Base-by-base conservation (phyloP, 2,888 invertebrate genomes). In the Icerya purchasi region DNA sequence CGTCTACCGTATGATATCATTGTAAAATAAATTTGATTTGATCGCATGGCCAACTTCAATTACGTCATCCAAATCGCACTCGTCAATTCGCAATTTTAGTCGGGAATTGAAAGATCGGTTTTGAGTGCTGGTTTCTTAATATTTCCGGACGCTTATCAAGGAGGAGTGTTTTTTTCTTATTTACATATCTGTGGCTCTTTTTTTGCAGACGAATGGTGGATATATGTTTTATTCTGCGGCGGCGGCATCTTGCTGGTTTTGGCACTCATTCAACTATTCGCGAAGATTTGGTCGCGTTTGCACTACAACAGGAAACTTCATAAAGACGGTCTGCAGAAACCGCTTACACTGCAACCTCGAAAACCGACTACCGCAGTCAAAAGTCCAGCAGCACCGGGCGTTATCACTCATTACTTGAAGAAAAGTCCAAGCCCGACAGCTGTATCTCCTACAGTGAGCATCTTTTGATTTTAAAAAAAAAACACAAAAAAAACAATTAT, bases 381-480 rank as follows among this genome's bases (percentile, higher is more conserved):
- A 65, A 89, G 87, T 62, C 90, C 90, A 0, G 86, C 84, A 58
- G 36, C 36, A 8, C 36, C 36, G 5, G n/a, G 82, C 24, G 65
- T 68, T 3, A 68, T 68, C n/a, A 75, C 78, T 23, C 88, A 89
- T 71, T 90, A 89, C 72, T 73, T 91, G 70, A 89, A 90, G 75
- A 93, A 92, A 73, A 88, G 86, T n/a, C 90, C 91, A 0, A 88
- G 89, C 62, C 90, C 91, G 0, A 88, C 89, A 78, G 70, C 69
- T 80, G 65, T 74, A 73, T 77, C 77, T 3, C 78, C 78, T 1
- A 77, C 73, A 62, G 74, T 75, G 68, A 70, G 70, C 66, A 14
- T 36, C 14, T 14, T 36, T 36, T 36, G 36, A n/a, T n/a, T n/a
- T n/a, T n/a, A n/a, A n/a, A n/a, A n/a, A n/a, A n/a, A n/a, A n/a